Evolutionary conservation across 1,140 invertebrate genomes (phyloP).

Genomic region (Drosophila bifasciata): DNA sequence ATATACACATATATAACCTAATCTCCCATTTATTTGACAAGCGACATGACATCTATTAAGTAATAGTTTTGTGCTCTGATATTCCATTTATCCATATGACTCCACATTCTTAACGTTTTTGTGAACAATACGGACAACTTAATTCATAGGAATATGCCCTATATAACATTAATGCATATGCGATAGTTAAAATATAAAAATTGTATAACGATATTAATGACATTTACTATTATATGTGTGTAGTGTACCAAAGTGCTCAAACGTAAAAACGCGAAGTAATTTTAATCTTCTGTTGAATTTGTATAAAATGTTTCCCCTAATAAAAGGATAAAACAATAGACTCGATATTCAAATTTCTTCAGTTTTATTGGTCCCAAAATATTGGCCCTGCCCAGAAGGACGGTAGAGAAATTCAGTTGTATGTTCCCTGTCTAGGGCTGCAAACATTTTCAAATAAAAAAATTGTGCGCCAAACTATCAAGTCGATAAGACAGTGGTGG

Average conservation of each 20-base stretch:
- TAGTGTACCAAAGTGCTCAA: conserved; percentile 76
- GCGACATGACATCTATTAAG: conserved; percentile 11
- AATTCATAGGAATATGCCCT: conserved; percentile 26
- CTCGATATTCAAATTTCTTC: no score
- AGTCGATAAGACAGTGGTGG: no score
- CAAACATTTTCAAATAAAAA: no score
- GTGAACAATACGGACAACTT: conserved; percentile 44
- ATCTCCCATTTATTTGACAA: conserved; percentile 44
- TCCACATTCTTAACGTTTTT: conserved; percentile 56
- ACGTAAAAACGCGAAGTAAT: conserved; percentile 44
- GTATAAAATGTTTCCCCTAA: conserved; percentile 66
- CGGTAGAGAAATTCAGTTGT: no score
- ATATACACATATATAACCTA: conserved; percentile 33
- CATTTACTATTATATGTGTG: conserved; percentile 64
- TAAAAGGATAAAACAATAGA: conserved; percentile 39
- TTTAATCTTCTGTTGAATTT: conserved; percentile 73
- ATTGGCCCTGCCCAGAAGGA: no score
- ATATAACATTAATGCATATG: conserved; percentile 46
- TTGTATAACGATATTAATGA: conserved; percentile 56
- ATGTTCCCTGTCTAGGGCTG: no score
- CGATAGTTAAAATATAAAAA: conserved; percentile 53
- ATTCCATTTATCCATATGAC: conserved; percentile 54
- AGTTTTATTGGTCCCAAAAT: no score
- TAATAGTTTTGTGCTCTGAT: conserved; percentile 52
- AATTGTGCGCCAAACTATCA: no score